These are phyloP conservation scores for Nothocercus nigrocapillus DNA, from an alignment of 2,113 vertebrate genomes.

Conservation along the genomic window DNA sequence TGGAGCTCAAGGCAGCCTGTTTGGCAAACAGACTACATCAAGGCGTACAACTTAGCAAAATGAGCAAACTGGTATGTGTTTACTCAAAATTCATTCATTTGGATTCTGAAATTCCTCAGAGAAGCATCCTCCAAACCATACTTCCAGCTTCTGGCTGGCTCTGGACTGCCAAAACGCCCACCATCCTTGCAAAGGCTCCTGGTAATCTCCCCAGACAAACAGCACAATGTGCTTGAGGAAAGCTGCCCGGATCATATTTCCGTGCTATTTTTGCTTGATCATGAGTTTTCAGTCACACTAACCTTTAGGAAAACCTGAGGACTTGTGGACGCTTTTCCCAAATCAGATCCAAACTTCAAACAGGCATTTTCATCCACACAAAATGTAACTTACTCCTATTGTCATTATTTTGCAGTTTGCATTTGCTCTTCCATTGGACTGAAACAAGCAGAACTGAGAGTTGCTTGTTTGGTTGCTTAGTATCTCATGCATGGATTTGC, in stretches of 20 bases:
- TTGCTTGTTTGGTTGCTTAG: background rate
- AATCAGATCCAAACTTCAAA: background rate
- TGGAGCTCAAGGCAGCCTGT: background rate
- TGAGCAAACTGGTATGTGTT: conserved; percentile 3
- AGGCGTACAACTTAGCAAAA: background rate
- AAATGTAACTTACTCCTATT: background rate
- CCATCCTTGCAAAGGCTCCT: conserved; percentile 1
- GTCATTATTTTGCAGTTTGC: background rate
- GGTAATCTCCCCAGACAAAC: background rate
- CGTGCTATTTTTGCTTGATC: background rate
- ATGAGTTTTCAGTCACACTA: background rate
- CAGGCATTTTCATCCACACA: background rate
- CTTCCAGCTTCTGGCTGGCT: conserved; percentile 26
- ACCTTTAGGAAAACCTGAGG: background rate
- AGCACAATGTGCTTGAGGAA: background rate
- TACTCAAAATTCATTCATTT: conserved; percentile 10
- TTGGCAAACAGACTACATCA: background rate
- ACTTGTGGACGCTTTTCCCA: background rate
- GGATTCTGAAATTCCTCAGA: background rate
- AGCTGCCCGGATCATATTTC: background rate
- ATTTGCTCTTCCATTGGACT: background rate
- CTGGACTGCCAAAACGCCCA: background rate
- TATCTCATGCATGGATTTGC: background rate
- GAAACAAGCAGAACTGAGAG: background rate
- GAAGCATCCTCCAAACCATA: background rate